Conservation (phyloP, 2,797 vertebrate species). For the Sebastiscus tertius region DNA sequence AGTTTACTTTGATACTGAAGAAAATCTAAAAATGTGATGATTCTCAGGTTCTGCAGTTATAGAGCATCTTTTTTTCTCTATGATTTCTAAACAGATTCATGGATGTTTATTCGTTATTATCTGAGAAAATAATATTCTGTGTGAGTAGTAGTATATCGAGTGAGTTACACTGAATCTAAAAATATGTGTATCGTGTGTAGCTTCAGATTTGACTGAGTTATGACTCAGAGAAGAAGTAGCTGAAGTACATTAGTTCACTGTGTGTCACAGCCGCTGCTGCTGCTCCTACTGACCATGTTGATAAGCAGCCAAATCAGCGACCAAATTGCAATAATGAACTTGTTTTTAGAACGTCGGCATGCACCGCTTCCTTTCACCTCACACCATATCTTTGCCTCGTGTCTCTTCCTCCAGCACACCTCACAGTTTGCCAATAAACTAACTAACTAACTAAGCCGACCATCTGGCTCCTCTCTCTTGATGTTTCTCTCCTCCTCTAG, state of each 20-base stretch:
- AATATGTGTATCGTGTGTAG: background rate
- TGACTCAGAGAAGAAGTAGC: background rate
- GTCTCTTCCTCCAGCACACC: background rate
- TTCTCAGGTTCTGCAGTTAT: background rate
- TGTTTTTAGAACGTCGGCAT: background rate
- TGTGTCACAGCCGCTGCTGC: no score
- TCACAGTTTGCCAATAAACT: background rate
- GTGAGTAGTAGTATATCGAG: background rate
- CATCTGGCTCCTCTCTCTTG: background rate
- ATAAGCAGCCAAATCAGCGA: background rate
- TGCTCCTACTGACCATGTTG: background rate
- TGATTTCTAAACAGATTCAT: background rate
- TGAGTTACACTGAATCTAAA: background rate
- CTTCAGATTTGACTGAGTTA: background rate
- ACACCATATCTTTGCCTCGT: background rate
- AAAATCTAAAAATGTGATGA: background rate
- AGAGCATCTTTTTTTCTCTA: background rate
- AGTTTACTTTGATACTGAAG: background rate
- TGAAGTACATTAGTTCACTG: background rate
- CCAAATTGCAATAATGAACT: background rate
- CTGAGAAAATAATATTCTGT: background rate
- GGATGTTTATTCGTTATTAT: background rate
- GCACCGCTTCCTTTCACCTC: background rate
- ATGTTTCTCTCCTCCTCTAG: conserved; percentile 64
- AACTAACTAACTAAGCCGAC: background rate